Base-by-base conservation (phyloP, 2,888 invertebrate species). In the Branchinecta sandiegonensis region DNA sequence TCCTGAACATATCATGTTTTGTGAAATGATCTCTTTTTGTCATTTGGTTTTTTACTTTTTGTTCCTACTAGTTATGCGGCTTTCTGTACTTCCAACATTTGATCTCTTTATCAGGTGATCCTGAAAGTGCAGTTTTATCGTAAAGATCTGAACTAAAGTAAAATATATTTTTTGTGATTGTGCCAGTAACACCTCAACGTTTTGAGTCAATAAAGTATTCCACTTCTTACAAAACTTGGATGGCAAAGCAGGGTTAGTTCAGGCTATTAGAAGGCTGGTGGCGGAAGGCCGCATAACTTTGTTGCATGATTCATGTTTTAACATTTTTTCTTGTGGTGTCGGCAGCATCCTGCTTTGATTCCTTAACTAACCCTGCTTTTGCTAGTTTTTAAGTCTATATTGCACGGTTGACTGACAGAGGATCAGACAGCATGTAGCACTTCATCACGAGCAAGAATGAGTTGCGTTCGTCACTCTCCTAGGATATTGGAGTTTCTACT, bases 211-310 rank as follows among this genome's bases (percentile, higher is more conserved):
- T 56, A 56, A 56, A 56, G n/a, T 56, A n/a, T 56, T 56, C 63
- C 23, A 56, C 23, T 17, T 17, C 23, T 17, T 17, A 56, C n/a
- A 17, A 17, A 56, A 56, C 23, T 17, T 56, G 63, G 63, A n/a
- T 56, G n/a, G 63, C 63, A 56, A 17, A 56, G 63, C 63, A 56
- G 63, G 63, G 63, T 56, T 56, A 56, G 63, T 56, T 56, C 63
- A 56, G 63, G 63, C n/a, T 56, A 56, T 23, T 56, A 23, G 63
- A 9, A 56, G 14, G 8, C n/a, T n/a, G 63, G 63, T 17, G 23
- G 63, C 63, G 11, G 63, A 56, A 56, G 9, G 63, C 63, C 63
- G 63, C 63, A 56, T 56, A 56, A 56, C n/a, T 10, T 23, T 56
- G n/a, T 56, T 56, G 63, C 63, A 56, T 56, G 63, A 17, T 56